A percentile compares a stretch with the other conserved stretches of the same genome.
These are phyloP conservation scores for Diplazon laetatorius DNA, from an alignment of 2,888 invertebrate species.

Conservation along the genomic window DNA sequence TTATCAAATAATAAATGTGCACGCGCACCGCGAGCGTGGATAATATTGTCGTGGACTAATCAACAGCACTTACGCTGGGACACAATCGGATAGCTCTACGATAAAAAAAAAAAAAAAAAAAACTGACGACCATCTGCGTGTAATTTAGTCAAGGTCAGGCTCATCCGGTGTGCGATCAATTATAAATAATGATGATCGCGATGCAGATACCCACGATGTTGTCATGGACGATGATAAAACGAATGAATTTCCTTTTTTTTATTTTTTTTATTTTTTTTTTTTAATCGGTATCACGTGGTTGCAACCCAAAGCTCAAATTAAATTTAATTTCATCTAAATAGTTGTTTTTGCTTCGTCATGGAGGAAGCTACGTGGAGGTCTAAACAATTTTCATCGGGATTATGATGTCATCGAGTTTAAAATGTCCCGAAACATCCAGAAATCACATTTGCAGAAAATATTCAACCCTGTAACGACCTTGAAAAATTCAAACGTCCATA, in stretches of 20 bases:
- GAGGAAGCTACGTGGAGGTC: no score
- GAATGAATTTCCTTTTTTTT: neutral
- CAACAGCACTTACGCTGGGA: constrained; percentile 4
- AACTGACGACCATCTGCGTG: constrained; percentile 30
- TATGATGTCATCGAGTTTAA: no score
- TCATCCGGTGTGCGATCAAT: constrained; percentile 49
- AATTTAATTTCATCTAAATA: no score
- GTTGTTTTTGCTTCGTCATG: no score
- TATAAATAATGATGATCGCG: constrained; percentile 46
- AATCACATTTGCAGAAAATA: no score
- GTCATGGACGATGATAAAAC: constrained; percentile 30
- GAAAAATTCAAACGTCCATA: no score
- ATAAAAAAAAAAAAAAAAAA: constrained; percentile 20
- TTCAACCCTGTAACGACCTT: no score
- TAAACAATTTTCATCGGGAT: no score
- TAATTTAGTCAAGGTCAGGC: constrained; percentile 57
- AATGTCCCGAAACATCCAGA: no score
- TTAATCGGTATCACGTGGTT: no score
- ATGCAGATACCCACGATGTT: constrained; percentile 15
- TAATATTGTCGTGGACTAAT: constrained; percentile 29
- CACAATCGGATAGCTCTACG: constrained; percentile 10
- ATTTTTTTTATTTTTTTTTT: no score
- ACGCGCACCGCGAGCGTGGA: constrained; percentile 10
- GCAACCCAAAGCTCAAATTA: no score
- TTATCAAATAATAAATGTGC: constrained; percentile 49